These are phyloP conservation scores for Procambarus virginalis DNA, from an alignment of 1,140 invertebrate genomes.

Conservation along the genomic window DNA sequence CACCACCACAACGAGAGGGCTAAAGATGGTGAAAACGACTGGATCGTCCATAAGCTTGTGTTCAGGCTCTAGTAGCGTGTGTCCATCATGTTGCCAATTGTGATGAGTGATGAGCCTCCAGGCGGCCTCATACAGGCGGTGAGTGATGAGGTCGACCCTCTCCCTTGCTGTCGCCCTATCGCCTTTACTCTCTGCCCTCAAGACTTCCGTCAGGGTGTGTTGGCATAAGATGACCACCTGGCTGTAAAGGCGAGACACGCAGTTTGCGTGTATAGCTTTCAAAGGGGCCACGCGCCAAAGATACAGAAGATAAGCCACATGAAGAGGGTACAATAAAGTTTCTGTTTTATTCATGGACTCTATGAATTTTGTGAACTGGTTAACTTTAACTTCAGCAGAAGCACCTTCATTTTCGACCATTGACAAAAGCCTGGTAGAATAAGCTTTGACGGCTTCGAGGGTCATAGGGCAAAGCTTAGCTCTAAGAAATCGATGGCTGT, in stretches of 20 bases:
- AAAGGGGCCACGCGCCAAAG: constrained; percentile 36
- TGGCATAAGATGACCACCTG: constrained; percentile 25
- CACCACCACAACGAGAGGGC: constrained; percentile 14
- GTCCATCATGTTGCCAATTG: constrained; percentile 6
- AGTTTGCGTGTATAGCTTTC: neutral
- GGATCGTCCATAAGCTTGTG: constrained; percentile 8
- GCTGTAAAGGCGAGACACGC: constrained; percentile 28
- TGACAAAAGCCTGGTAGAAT: constrained; percentile 24
- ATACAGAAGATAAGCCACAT: constrained; percentile 38
- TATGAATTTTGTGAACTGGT: constrained; percentile 31
- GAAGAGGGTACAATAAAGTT: constrained; percentile 33
- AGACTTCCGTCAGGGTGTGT: constrained; percentile 1
- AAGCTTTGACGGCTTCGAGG: constrained; percentile 23
- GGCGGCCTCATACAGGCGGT: constrained; percentile 19
- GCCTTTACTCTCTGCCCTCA: neutral
- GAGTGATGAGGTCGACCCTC: neutral
- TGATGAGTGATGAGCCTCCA: constrained; percentile 20
- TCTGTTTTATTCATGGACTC: constrained; percentile 25
- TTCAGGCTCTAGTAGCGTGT: constrained; percentile 23
- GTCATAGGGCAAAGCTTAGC: constrained; percentile 48
- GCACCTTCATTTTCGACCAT: constrained; percentile 5
- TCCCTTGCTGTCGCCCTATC: neutral
- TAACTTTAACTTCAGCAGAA: neutral
- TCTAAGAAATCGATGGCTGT: neutral
- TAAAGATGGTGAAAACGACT: neutral